Conservation (phyloP, 2,888 invertebrate genomes). For the Nowickia ferox region DNA sequence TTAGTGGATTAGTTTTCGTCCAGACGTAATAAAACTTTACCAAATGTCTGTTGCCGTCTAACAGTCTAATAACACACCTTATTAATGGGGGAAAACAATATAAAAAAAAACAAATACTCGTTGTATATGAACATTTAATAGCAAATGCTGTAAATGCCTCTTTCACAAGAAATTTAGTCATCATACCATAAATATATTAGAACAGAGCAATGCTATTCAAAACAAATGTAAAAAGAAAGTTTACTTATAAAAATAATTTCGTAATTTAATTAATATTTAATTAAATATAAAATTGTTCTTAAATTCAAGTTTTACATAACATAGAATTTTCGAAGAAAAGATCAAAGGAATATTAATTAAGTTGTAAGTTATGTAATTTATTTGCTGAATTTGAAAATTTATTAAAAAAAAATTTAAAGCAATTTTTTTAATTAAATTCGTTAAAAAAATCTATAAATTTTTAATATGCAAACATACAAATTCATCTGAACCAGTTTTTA, state of each 20-base stretch:
- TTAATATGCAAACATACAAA: too few relatives aligned
- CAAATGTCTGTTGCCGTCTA: conserved; percentile 43
- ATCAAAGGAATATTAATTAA: too few relatives aligned
- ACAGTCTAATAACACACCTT: conserved; percentile 61
- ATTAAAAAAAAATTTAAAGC: too few relatives aligned
- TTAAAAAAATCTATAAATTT: too few relatives aligned
- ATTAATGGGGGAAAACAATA: conserved; percentile 2
- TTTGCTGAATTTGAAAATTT: too few relatives aligned
- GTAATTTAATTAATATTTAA: neutral
- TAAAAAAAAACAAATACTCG: neutral
- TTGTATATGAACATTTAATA: neutral
- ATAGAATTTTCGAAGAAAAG: too few relatives aligned
- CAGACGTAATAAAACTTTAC: conserved; percentile 65
- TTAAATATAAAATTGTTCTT: neutral
- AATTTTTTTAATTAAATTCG: too few relatives aligned
- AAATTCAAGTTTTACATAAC: neutral
- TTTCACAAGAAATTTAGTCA: conserved; percentile 25
- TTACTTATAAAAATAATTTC: neutral
- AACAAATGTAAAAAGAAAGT: neutral
- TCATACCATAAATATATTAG: neutral
- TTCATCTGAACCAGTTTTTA: too few relatives aligned
- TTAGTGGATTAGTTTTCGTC: conserved; percentile 35
- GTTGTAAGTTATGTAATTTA: too few relatives aligned
- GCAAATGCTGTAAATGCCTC: neutral
- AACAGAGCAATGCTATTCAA: conserved; percentile 13